These are phyloP conservation scores for Sebastes trivittatus DNA, from an alignment of 2,797 vertebrate genomes.

Conservation along the genomic window DNA sequence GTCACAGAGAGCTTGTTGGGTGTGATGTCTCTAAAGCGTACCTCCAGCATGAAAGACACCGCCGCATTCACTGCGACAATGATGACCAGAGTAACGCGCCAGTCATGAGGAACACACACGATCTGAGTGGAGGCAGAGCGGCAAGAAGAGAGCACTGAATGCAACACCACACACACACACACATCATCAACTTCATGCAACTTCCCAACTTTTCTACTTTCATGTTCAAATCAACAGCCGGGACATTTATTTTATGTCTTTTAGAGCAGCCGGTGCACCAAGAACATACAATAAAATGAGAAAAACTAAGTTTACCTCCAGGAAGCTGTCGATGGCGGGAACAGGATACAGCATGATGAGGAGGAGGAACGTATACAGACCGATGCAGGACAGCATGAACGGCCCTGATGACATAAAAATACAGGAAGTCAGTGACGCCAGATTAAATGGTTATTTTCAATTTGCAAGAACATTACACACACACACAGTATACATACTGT, in stretches of 20 bases:
- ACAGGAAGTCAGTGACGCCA: not conserved
- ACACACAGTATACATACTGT: too few species aligned
- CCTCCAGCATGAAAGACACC: slow-evolving; percentile 89
- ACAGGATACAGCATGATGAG: slow-evolving; percentile 92
- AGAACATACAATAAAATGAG: not conserved
- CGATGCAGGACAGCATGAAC: slow-evolving; percentile 88
- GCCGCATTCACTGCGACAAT: slow-evolving; percentile 85
- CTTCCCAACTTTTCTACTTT: not conserved
- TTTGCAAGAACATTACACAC: not conserved
- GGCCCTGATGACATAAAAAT: slow-evolving; percentile 72
- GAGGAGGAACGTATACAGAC: slow-evolving; percentile 87
- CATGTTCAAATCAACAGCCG: not conserved
- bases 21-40: slow-evolving; percentile 69
- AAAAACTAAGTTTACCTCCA: slow-evolving; percentile 84
- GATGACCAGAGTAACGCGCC: slow-evolving; percentile 88
- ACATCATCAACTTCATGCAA: not conserved
- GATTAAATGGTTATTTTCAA: not conserved
- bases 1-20: not conserved
- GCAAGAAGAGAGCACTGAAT: slow-evolving; percentile 14
- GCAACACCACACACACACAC: not conserved
- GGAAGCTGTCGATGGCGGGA: slow-evolving; percentile 83
- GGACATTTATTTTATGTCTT: not conserved
- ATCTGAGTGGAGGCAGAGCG: slow-evolving; percentile 80
- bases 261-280: not conserved
- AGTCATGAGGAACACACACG: slow-evolving; percentile 90